Evolutionary conservation across 2,113 vertebrate species (phyloP).

Genomic region (Chelonoidis abingdonii): DNA sequence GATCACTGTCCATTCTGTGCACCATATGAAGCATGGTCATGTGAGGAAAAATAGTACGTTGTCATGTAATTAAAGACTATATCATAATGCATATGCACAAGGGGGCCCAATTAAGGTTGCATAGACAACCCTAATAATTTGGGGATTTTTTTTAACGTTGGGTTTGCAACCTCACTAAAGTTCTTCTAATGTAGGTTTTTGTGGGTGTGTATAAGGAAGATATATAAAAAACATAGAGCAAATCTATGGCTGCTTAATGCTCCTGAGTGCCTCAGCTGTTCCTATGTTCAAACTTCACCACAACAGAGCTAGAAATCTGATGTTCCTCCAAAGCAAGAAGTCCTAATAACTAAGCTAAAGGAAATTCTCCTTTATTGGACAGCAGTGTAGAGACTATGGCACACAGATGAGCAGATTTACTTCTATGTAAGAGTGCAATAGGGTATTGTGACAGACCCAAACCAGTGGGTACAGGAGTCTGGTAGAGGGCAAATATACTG

Average conservation of each 20-base stretch:
- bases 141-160: neutral
- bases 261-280: neutral
- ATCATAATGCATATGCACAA: neutral
- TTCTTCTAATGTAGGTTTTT: neutral
- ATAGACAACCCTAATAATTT: neutral
- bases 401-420: neutral
- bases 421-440: neutral
- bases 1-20: neutral
- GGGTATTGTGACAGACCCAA: neutral
- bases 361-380: neutral
- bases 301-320: neutral
- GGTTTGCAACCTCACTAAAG: neutral
- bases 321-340: neutral
- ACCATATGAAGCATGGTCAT: neutral
- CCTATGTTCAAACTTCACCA: fast-evolving
- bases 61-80: neutral
- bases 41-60: neutral
- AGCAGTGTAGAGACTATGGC: neutral
- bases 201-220: neutral
- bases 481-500: too few species aligned
- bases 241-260: neutral
- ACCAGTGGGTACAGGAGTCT: too few species aligned
- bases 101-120: neutral
- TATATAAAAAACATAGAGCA: neutral
- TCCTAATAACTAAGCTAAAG: neutral